These are phyloP conservation scores for Vireo griseus DNA, from an alignment of 2,797 vertebrate genomes.

Conservation along the genomic window DNA sequence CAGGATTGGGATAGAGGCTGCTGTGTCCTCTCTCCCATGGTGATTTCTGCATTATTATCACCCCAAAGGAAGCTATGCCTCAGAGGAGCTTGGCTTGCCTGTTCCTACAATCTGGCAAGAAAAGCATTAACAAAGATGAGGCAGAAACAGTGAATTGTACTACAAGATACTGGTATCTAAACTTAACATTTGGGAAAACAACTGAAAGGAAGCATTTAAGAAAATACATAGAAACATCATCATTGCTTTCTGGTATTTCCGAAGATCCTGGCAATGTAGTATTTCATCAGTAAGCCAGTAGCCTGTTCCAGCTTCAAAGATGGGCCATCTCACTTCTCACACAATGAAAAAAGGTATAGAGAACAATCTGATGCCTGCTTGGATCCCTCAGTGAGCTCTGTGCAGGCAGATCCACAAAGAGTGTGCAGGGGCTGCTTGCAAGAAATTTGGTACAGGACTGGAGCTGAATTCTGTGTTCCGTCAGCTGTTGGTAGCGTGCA, in stretches of 20 bases:
- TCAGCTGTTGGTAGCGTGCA: conserved; percentile 25
- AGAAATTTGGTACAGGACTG: neutral
- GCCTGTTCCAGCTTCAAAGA: neutral
- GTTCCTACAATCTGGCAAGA: neutral
- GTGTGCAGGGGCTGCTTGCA: neutral
- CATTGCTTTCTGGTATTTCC: neutral
- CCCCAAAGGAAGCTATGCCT: neutral
- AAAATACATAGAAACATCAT: neutral
- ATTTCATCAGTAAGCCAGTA: neutral
- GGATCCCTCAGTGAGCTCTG: neutral
- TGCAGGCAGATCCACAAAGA: neutral
- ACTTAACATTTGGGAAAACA: neutral
- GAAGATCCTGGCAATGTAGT: neutral
- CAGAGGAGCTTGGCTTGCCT: neutral
- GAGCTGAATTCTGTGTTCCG: neutral
- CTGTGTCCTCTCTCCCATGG: neutral
- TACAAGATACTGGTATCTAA: neutral
- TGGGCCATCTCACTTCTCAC: neutral
- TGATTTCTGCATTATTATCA: neutral
- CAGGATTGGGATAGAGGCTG: neutral
- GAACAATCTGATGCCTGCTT: neutral
- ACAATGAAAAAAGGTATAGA: neutral
- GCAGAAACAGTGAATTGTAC: neutral
- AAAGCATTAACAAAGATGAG: neutral
- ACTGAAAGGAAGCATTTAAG: neutral